Percentiles rank a stretch among this genome's conserved stretches.
phyloP scores from a whole-genome alignment of 2,797 vertebrate genomes.

The Euphonia xanthogaster region DNA sequence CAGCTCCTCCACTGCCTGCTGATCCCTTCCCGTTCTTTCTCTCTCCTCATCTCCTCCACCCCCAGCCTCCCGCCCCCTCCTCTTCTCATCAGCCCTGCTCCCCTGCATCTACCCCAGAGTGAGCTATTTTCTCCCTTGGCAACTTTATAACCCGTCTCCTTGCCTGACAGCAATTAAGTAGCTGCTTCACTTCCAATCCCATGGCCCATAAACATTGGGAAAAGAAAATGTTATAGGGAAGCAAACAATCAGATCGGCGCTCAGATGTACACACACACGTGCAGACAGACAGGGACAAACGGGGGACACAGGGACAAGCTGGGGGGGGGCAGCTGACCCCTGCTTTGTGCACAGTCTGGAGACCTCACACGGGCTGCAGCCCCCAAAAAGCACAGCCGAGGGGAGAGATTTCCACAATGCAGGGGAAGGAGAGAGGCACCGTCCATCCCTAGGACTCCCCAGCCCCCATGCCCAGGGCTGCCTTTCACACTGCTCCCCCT shows the following conservation, averaged over 20 bases:
- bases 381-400: rapidly evolving
- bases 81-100: neutral
- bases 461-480: neutral
- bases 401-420: neutral
- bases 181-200: constrained; percentile 51
- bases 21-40: neutral
- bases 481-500: neutral
- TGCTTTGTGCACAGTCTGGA: neutral
- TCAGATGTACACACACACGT: neutral
- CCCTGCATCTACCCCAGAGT: constrained; percentile 10
- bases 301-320: neutral
- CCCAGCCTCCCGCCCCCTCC: neutral
- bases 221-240: neutral
- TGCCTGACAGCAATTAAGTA: constrained; percentile 53
- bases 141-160: constrained; percentile 57
- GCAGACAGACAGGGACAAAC: neutral
- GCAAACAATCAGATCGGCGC: neutral
- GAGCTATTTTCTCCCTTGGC: constrained; percentile 52
- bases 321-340: rapidly evolving
- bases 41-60: neutral
- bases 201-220: constrained; percentile 24
- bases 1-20: neutral
- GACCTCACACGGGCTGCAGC: rapidly evolving
- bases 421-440: rapidly evolving
- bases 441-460: neutral